Percentiles rank a stretch among this genome's conserved stretches.
Evolutionary conservation across 2,113 vertebrate genomes (phyloP).

Genomic region (Coregonus clupeaformis): DNA sequence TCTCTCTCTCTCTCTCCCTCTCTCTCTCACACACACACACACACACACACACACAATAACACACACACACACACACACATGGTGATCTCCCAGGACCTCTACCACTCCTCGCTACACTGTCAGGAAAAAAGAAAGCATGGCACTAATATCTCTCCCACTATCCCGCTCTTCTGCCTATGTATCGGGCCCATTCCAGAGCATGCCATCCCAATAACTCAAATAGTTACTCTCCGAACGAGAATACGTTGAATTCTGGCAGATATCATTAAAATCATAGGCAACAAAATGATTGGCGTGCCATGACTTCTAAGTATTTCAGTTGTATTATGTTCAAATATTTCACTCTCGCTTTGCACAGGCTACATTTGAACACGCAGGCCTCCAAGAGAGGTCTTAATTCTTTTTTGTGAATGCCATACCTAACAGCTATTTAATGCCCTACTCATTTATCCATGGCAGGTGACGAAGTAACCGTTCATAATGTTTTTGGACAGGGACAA

Average conservation of each 20-base stretch:
- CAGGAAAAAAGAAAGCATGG: too few species aligned
- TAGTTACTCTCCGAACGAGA: background rate
- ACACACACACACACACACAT: background rate
- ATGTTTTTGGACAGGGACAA: slow-evolving; percentile 11
- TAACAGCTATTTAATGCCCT: background rate
- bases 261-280: background rate
- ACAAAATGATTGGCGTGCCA: background rate
- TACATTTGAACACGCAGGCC: background rate
- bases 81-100: background rate
- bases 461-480: slow-evolving; percentile 17
- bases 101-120: slow-evolving; percentile 12
- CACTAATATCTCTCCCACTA: too few species aligned
- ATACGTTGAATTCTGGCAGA: background rate
- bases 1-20: too few species aligned
- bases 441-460: background rate
- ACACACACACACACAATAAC: too few species aligned
- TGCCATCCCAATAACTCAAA: background rate
- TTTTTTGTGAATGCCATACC: background rate
- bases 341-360: background rate
- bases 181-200: background rate
- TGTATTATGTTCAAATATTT: background rate
- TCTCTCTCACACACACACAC: too few species aligned
- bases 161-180: background rate
- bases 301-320: background rate
- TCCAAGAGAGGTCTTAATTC: background rate